Base-by-base conservation (phyloP, 30 jellyfish, hydroid and myxozoan genomes). In the Turritopsis dohrnii region DNA sequence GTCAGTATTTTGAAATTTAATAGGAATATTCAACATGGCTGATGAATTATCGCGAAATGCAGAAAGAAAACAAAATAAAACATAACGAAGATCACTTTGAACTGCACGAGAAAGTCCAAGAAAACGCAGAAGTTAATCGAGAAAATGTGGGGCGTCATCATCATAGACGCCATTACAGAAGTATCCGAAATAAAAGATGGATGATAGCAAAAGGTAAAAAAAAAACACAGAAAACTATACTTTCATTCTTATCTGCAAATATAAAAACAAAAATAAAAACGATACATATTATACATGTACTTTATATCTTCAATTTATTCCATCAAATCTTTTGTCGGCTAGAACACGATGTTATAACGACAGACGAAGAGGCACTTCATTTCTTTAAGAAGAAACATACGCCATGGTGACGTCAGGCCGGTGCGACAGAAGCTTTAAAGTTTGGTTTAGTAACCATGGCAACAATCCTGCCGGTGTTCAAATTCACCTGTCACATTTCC, bases 121-220 rank as follows among this genome's bases (percentile, higher is more conserved):
- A 69, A 27, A 23, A 69, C 0, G 77, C 77, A n/a, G 77, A 69
- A 27, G 77, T 69, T 8, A 27, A 69, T 23, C 77, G 8, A 23
- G 77, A 69, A 69, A 19, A 23, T 69, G 60, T 41, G 60, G 60
- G 60, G 60, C 77, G 77, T 69, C 77, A 69, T 69, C 31, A 69
- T 9, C 77, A 69, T 69, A 23, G 22, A 23, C 77, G 30, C 77
- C 77, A 69, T 69, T 23, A 27, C 19, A 23, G 73, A 60, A 23
- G 73, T 41, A 41, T 3, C 60, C 60, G 60, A 5, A 3, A 41
- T 41, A 3, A 41, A 5, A 41, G 60, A 41, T 3, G 60, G 60
- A 41, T 3, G 60, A 41, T 41, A 13, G 60, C 60, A 3, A 13
- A 41, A 41, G 13, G 60, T 5, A 3, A 41, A 41, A 41, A 41